Conservation (phyloP, 2,888 invertebrate species). For the Digitonthophagus gazella region DNA sequence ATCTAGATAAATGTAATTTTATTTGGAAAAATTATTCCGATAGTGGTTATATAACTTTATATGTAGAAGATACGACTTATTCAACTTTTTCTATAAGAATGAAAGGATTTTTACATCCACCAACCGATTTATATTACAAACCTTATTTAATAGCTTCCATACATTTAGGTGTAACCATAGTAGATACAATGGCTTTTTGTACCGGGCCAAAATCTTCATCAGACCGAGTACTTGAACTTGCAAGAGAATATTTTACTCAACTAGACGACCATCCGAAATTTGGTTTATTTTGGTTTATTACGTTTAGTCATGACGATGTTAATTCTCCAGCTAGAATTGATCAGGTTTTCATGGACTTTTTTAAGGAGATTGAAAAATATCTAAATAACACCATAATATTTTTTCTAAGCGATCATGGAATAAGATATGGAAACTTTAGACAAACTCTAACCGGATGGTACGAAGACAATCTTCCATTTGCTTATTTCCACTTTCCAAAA, state of each 20-base stretch:
- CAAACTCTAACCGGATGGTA: constrained; percentile 70
- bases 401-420: constrained; percentile 77
- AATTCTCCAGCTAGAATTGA: constrained; percentile 70
- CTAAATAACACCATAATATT: constrained; percentile 67
- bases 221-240: constrained; percentile 70
- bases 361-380: constrained; percentile 60
- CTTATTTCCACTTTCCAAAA: constrained; percentile 67
- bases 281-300: constrained; percentile 79
- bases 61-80: constrained; percentile 71
- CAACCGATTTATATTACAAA: constrained; percentile 79
- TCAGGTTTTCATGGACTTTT: constrained; percentile 58
- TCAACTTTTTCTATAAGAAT: constrained; percentile 75
- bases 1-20: constrained; percentile 69
- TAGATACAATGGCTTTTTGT: constrained; percentile 46
- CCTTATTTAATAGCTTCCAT: constrained; percentile 73
- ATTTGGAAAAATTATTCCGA: constrained; percentile 75
- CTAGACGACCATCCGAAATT: constrained; percentile 65
- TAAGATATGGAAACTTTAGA: constrained; percentile 70
- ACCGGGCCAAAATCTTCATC: constrained; percentile 62
- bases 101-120: constrained; percentile 67
- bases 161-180: constrained; percentile 35
- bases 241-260: constrained; percentile 63
- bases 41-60: constrained; percentile 73
- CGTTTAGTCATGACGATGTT: constrained; percentile 70
- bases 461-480: constrained; percentile 74